A percentile compares a stretch with the other conserved stretches of the same genome.
These are phyloP conservation scores for Anoplophora glabripennis DNA, from an alignment of 1,140 invertebrate genomes.

Conservation along the genomic window DNA sequence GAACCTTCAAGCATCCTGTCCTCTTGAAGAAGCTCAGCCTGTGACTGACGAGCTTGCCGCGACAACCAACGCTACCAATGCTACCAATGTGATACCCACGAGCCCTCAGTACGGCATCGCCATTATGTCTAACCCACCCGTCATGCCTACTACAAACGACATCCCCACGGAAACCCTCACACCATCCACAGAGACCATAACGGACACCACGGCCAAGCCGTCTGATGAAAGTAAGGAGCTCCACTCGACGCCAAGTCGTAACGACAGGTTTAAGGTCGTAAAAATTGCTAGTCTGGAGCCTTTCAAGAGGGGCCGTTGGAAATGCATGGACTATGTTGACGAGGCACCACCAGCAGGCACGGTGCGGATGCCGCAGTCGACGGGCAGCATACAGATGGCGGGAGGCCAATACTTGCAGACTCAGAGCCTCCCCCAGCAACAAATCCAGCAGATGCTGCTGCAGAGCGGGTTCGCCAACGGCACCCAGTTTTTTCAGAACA, in stretches of 20 bases:
- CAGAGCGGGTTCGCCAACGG: constrained; percentile 41
- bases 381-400: constrained; percentile 25
- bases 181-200: constrained; percentile 24
- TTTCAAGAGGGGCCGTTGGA: constrained; percentile 91
- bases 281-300: constrained; percentile 96
- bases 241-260: constrained; percentile 54
- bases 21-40: constrained; percentile 24
- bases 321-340: constrained; percentile 94
- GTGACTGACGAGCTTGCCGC: constrained; percentile 21
- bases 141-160: constrained; percentile 27
- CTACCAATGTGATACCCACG: constrained; percentile 47
- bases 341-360: constrained; percentile 40
- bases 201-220: constrained; percentile 21
- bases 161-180: constrained; percentile 29
- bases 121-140: constrained; percentile 38
- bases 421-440: constrained; percentile 46
- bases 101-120: constrained; percentile 49
- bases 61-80: constrained; percentile 37
- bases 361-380: constrained; percentile 30
- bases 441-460: constrained; percentile 46
- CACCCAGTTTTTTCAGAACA: constrained; percentile 40
- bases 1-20: constrained; percentile 19
- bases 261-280: constrained; percentile 92
- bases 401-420: constrained; percentile 43
- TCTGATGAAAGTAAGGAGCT: constrained; percentile 41